Conservation (phyloP, 1,140 invertebrate species). For the Zeugodacus cucurbitae region DNA sequence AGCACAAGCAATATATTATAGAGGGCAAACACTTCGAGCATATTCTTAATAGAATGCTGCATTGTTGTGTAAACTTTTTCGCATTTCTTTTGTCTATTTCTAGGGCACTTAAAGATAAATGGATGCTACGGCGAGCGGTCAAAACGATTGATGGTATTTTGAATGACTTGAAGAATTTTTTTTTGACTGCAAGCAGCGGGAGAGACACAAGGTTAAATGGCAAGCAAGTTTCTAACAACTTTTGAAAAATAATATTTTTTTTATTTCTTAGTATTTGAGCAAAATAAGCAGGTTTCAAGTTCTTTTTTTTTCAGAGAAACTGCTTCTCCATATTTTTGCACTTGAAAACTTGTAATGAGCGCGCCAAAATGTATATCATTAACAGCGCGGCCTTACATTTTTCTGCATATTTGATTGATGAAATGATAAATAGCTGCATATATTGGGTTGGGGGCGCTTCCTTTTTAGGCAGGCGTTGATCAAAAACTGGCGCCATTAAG, state of each 20-base stretch:
- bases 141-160: slow-evolving; percentile 58
- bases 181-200: background rate
- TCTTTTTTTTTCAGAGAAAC: background rate
- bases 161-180: slow-evolving; percentile 46
- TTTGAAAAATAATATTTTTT: background rate
- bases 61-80: background rate
- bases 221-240: background rate
- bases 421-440: background rate
- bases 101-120: slow-evolving; percentile 11
- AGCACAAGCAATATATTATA: background rate
- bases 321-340: background rate
- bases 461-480: background rate
- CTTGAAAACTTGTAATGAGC: background rate
- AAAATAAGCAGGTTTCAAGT: background rate
- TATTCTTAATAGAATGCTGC: background rate
- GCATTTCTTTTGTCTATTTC: background rate
- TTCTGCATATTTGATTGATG: slow-evolving; percentile 17
- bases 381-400: background rate
- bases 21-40: background rate
- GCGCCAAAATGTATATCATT: background rate
- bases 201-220: background rate
- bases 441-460: background rate
- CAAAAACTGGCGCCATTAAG: background rate
- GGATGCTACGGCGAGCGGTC: background rate
- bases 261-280: background rate